A percentile compares a stretch with the other conserved stretches of the same genome.
Evolutionary conservation across 92 coral and sea anemone species (phyloP).

Genomic region (Plumapathes pennacea): DNA sequence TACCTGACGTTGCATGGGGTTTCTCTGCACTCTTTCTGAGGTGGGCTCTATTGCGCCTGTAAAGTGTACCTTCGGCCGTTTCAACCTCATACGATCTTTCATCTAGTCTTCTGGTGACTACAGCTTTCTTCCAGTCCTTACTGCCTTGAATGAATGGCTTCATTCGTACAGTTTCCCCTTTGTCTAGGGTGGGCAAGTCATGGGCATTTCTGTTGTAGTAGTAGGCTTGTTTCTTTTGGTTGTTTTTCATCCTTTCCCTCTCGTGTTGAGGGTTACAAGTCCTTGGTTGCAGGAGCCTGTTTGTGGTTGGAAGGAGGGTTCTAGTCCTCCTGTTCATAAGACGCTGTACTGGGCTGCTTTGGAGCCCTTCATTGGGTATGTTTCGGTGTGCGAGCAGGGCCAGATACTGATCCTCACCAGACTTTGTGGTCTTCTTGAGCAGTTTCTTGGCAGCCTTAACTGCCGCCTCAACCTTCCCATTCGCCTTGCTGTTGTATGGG

Average conservation of each 20-base stretch:
- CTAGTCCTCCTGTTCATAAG: background rate
- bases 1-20: too few species aligned
- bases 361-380: constrained; percentile 39
- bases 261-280: background rate
- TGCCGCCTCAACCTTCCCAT: constrained; percentile 17
- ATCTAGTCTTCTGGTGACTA: background rate
- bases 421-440: background rate
- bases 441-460: background rate
- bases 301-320: constrained; percentile 1
- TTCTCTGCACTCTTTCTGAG: too few species aligned
- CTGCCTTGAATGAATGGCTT: background rate
- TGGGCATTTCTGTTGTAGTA: background rate
- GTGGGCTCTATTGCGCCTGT: background rate
- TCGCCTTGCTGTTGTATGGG: constrained; percentile 15
- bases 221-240: constrained; percentile 3
- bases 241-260: constrained; percentile 14
- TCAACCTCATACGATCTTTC: background rate
- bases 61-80: background rate
- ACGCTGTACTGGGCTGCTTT: background rate
- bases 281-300: constrained; percentile 6
- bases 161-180: background rate
- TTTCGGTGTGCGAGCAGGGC: constrained; percentile 38
- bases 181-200: background rate
- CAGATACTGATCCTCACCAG: constrained; percentile 8
- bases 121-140: too few species aligned